Evolutionary conservation across 2,888 invertebrate genomes (phyloP).

Genomic region (Chloromyia formosa): DNA sequence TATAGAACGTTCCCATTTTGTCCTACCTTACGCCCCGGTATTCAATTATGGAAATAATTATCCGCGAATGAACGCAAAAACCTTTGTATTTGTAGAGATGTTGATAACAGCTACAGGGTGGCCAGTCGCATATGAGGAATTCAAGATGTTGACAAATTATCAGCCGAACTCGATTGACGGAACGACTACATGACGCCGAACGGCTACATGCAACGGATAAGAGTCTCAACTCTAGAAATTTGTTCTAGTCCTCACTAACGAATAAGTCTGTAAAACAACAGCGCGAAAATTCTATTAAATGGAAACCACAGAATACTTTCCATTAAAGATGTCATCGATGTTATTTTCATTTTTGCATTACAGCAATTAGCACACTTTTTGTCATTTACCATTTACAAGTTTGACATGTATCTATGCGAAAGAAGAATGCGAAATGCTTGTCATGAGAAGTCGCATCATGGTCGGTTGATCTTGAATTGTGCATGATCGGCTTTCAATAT

Average conservation of each 20-base stretch:
- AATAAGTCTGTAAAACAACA: no score
- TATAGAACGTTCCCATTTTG: background rate
- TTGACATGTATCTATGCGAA: background rate
- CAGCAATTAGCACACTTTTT: slow-evolving; percentile 23
- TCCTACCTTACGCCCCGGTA: background rate
- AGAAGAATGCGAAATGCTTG: background rate
- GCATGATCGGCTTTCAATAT: slow-evolving; percentile 20
- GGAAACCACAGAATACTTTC: no score
- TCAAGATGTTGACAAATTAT: background rate
- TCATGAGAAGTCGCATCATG: slow-evolving; percentile 1
- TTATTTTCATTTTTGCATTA: slow-evolving; percentile 1
- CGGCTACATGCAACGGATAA: background rate
- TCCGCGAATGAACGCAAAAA: background rate
- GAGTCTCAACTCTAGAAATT: background rate
- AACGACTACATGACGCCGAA: background rate
- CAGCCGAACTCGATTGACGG: background rate
- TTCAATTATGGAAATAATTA: slow-evolving; percentile 22
- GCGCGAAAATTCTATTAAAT: no score
- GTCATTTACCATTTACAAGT: background rate
- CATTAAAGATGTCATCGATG: no score
- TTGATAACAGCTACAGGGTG: background rate
- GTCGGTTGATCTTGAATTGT: slow-evolving; percentile 3
- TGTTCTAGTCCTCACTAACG: no score
- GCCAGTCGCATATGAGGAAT: background rate
- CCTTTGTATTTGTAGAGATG: background rate